Evolutionary conservation across 2,888 invertebrate species (phyloP).

Genomic region (Dasysyrphus tricinctus): DNA sequence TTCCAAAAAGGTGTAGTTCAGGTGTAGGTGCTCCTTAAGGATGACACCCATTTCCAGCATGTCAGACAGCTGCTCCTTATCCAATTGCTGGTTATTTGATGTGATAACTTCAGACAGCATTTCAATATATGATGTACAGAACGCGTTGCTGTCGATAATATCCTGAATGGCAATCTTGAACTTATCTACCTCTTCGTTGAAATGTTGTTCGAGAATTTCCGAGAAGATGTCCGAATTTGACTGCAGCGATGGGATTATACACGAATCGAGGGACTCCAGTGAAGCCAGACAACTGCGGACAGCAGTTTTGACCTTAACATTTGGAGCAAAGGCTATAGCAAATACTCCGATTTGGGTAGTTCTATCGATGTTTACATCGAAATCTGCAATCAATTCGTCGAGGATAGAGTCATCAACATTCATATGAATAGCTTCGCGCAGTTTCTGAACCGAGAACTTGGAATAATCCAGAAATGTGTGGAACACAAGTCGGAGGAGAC

Average conservation of each 20-base stretch:
- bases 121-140: conserved; percentile 79
- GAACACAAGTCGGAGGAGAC: conserved; percentile 80
- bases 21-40: conserved; percentile 80
- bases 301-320: conserved; percentile 80
- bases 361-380: conserved; percentile 82
- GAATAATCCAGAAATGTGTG: conserved; percentile 80
- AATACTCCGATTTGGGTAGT: conserved; percentile 82
- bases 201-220: conserved; percentile 81
- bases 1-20: conserved; percentile 78
- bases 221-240: conserved; percentile 78
- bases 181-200: conserved; percentile 80
- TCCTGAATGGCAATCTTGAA: conserved; percentile 80
- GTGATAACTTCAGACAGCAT: conserved; percentile 77
- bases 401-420: conserved; percentile 76
- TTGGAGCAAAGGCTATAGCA: conserved; percentile 80
- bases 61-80: conserved; percentile 78
- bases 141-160: conserved; percentile 81
- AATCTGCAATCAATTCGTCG: conserved; percentile 82
- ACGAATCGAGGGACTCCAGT: conserved; percentile 81
- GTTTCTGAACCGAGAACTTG: conserved; percentile 80
- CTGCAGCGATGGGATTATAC: conserved; percentile 81
- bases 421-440: conserved; percentile 77
- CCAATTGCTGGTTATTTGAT: conserved; percentile 77
- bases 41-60: conserved; percentile 79
- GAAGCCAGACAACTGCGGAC: conserved; percentile 82